phyloP scores from a whole-genome alignment of 2,113 vertebrate genomes.

The Platysteira castanea region DNA sequence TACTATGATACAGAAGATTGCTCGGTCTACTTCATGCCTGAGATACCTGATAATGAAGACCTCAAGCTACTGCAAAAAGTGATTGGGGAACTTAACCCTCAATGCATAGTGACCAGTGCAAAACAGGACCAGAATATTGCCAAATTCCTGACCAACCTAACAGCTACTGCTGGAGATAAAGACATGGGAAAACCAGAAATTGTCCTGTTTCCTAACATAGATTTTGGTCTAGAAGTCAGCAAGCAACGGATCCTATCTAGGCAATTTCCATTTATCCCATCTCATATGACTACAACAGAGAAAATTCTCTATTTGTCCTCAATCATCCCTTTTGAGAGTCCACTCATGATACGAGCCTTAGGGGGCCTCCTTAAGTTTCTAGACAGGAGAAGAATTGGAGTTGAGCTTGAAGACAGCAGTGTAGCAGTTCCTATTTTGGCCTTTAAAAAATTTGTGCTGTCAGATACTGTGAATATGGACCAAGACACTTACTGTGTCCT shows the following conservation, averaged over 20 bases:
- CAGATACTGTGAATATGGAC: slow-evolving; percentile 76
- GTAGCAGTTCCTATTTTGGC: slow-evolving; percentile 86
- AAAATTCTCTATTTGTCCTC: slow-evolving; percentile 89
- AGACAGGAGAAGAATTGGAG: slow-evolving; percentile 87
- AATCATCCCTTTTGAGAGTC: slow-evolving; percentile 86
- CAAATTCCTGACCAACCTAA: slow-evolving; percentile 77
- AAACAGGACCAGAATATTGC: slow-evolving; percentile 87
- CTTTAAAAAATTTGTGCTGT: slow-evolving; percentile 83
- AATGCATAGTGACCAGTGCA: slow-evolving; percentile 86
- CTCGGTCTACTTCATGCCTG: slow-evolving; percentile 85
- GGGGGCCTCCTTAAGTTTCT: slow-evolving; percentile 92
- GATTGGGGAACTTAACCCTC: slow-evolving; percentile 81
- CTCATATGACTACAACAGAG: slow-evolving; percentile 82
- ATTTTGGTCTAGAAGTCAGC: slow-evolving; percentile 90
- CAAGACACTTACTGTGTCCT: slow-evolving; percentile 79
- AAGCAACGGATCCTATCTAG: slow-evolving; percentile 89
- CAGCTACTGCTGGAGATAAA: slow-evolving; percentile 55
- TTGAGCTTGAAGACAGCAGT: slow-evolving; percentile 88
- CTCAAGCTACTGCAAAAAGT: slow-evolving; percentile 85
- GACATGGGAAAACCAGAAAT: slow-evolving; percentile 75
- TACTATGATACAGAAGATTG: slow-evolving; percentile 89
- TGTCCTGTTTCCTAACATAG: slow-evolving; percentile 83
- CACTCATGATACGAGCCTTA: slow-evolving; percentile 85
- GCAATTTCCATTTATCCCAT: slow-evolving; percentile 84
- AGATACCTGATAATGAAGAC: slow-evolving; percentile 79